phyloP scores from a whole-genome alignment of 2,888 invertebrate genomes.

The Apotomis betuletana region DNA sequence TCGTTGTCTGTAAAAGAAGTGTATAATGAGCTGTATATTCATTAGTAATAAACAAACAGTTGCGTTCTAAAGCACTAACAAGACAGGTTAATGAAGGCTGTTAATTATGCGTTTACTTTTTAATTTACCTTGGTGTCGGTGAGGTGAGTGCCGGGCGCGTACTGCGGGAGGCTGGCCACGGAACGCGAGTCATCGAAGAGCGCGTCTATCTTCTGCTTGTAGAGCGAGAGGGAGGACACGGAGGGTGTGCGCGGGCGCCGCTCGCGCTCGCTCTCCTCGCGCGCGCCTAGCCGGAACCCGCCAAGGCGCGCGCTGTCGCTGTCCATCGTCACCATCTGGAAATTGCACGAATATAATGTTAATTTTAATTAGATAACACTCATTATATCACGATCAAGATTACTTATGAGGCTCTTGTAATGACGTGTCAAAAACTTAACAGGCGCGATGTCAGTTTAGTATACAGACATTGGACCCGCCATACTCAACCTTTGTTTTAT shows the following conservation, averaged over 20 bases:
- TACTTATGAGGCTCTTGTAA: too few relatives aligned
- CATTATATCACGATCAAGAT: too few relatives aligned
- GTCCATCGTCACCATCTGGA: slow-evolving; percentile 80
- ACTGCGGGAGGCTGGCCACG: slow-evolving; percentile 76
- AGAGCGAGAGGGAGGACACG: slow-evolving; percentile 85
- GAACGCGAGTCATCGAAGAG: slow-evolving; percentile 90
- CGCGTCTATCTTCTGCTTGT: slow-evolving; percentile 93
- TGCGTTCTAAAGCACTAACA: slow-evolving; percentile 25
- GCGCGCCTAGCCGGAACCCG: slow-evolving; percentile 75
- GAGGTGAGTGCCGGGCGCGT: slow-evolving; percentile 56
- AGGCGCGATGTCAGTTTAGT: too few relatives aligned
- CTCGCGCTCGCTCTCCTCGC: slow-evolving; percentile 70
- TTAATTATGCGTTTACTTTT: slow-evolving; percentile 32
- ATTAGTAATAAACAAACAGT: slow-evolving; percentile 18
- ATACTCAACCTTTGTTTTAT: too few relatives aligned
- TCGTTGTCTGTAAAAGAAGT: slow-evolving; percentile 61
- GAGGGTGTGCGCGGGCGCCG: slow-evolving; percentile 72
- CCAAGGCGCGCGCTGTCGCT: slow-evolving; percentile 68
- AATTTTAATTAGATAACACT: not conserved
- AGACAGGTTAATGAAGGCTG: slow-evolving; percentile 27
- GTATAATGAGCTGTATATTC: slow-evolving; percentile 20
- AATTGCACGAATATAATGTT: not conserved
- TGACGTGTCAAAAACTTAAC: too few relatives aligned
- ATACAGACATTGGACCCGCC: too few relatives aligned
- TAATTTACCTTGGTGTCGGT: slow-evolving; percentile 67